Base-by-base conservation (phyloP, 2,113 vertebrate species). In the Periophthalmus modestus region DNA sequence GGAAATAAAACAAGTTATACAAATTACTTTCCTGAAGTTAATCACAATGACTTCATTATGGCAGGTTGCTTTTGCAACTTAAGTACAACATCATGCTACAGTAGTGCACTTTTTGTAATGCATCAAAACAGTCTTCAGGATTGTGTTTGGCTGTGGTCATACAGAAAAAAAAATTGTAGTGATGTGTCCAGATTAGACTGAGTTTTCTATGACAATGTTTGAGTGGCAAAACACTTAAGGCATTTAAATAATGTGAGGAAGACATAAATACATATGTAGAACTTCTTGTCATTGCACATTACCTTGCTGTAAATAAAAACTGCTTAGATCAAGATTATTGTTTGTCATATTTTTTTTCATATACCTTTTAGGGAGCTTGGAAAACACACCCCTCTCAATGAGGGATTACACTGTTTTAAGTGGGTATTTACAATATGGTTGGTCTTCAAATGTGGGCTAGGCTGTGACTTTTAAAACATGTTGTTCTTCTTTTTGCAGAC, bases 121-220 rank as follows among this genome's bases (percentile, higher is more conserved):
- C 73, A 47, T 80, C 68, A 54, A 59, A 75, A 79, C 83, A 81
- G 84, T 88, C 77, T 63, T 77, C 77, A 79, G 73, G 61, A 85
- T 85, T 82, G 68, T 76, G 77, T 74, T 61, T 39, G 57, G 57
- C 21, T 28, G 66, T 83, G 73, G 81, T 72, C 84, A 80, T 54
- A 79, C 59, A 84, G 71, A 70, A 76, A 82, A 70, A 76, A 82
- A 83, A 62, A 66, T 18, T 74, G 85, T 85, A 86, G 85, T 85
- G 70, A 65, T 43, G 34, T 73, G 73, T 79, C 33, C 74, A 82
- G 62, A 67, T 62, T 62, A 13, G 9, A 61, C 69, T 57, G 71
- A 58, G 72, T 73, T 47, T 46, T 16, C n/a, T 65, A 18, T n/a
- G 18, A 79, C 69, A 66, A 66, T 52, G 72, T 71, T 59, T 59